A percentile compares a stretch with the other conserved stretches of the same genome.
These are phyloP conservation scores for Sibirionetta formosa DNA, from an alignment of 2,797 vertebrate species.

Conservation along the genomic window DNA sequence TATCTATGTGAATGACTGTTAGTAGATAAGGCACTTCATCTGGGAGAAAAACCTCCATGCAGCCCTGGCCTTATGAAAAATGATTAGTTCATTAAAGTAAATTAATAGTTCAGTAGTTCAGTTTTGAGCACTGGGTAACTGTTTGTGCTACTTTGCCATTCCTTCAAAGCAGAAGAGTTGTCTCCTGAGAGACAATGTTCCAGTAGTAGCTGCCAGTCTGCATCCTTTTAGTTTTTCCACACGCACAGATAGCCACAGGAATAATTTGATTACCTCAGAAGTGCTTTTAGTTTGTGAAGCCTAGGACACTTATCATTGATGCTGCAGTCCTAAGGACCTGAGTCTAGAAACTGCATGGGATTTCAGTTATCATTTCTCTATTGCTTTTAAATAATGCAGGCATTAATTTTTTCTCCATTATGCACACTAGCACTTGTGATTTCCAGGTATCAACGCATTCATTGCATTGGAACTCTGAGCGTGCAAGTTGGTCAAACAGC, in stretches of 20 bases:
- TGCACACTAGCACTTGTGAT: fast-evolving
- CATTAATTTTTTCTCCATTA: too few species aligned
- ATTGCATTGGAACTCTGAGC: neutral
- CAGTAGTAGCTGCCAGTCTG: neutral
- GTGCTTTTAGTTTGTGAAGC: neutral
- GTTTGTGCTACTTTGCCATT: neutral
- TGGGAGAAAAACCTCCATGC: fast-evolving
- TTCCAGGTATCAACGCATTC: fast-evolving
- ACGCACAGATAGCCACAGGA: fast-evolving
- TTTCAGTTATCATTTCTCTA: neutral
- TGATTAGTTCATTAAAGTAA: neutral
- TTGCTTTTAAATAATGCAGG: fast-evolving
- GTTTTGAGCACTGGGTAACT: neutral
- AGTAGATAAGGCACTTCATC: neutral
- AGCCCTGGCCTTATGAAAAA: fast-evolving
- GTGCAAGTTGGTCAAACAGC: neutral
- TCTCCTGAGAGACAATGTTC: fast-evolving
- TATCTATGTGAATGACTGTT: neutral
- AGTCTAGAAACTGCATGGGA: neutral
- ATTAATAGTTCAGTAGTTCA: too few species aligned
- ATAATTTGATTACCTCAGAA: fast-evolving
- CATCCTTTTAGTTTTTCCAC: neutral
- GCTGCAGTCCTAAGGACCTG: fast-evolving
- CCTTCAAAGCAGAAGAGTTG: too few species aligned
- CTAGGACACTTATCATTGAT: fast-evolving